phyloP scores from a whole-genome alignment of 2,888 invertebrate genomes.

The Callyntrura guangdongensis region DNA sequence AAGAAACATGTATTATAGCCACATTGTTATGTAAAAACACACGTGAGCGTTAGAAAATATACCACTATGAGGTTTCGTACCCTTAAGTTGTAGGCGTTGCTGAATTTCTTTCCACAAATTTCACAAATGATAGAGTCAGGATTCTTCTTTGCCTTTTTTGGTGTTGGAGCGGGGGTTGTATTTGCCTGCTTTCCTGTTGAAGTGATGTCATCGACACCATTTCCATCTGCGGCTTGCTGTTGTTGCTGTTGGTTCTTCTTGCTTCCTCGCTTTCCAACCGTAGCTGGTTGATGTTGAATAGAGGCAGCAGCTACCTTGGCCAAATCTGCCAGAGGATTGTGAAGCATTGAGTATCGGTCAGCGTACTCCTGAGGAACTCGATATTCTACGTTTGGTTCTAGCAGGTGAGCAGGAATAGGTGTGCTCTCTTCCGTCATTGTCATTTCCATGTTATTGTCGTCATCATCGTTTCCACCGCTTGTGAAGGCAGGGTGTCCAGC shows the following conservation, averaged over 20 bases:
- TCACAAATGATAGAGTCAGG: slow-evolving; percentile 88
- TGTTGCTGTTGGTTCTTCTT: slow-evolving; percentile 81
- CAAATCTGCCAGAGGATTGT: slow-evolving; percentile 83
- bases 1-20: neutral
- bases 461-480: slow-evolving; percentile 80
- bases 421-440: slow-evolving; percentile 84
- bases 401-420: slow-evolving; percentile 84
- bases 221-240: slow-evolving; percentile 81
- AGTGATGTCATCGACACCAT: slow-evolving; percentile 83
- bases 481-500: slow-evolving; percentile 82
- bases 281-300: slow-evolving; percentile 81
- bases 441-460: slow-evolving; percentile 83
- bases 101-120: slow-evolving; percentile 94
- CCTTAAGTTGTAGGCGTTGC: slow-evolving; percentile 95
- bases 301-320: slow-evolving; percentile 84
- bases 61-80: slow-evolving; percentile 85
- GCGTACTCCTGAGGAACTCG: slow-evolving; percentile 84
- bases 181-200: slow-evolving; percentile 83
- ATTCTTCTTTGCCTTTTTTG: slow-evolving; percentile 84
- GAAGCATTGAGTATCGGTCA: slow-evolving; percentile 82
- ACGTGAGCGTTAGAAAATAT: neutral
- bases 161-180: slow-evolving; percentile 81
- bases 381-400: slow-evolving; percentile 84
- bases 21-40: neutral
- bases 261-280: slow-evolving; percentile 81